phyloP scores from a whole-genome alignment of 2,797 vertebrate species.

The Anguilla anguilla region DNA sequence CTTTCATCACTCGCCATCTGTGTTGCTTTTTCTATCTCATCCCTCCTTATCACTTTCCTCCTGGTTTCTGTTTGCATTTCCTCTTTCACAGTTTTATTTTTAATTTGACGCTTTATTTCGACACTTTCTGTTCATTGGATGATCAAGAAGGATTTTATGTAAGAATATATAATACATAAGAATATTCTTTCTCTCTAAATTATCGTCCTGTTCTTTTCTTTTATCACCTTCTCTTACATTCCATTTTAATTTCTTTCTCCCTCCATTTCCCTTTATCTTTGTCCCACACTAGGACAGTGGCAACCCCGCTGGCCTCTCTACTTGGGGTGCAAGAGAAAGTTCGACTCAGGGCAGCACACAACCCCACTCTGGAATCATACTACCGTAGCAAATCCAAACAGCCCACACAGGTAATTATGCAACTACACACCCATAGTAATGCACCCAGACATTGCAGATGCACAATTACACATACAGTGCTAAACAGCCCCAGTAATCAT shows the following conservation, averaged over 20 bases:
- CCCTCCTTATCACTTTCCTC: background rate
- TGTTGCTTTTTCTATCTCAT: background rate
- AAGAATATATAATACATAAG: background rate
- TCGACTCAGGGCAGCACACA: conserved; percentile 78
- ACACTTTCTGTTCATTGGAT: background rate
- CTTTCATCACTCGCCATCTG: background rate
- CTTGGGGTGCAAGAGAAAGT: conserved; percentile 87
- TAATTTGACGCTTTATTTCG: background rate
- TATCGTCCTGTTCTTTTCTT: background rate
- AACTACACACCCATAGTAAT: background rate
- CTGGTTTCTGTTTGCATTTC: background rate
- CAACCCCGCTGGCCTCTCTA: conserved; percentile 80
- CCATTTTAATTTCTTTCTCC: background rate
- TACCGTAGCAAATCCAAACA: background rate
- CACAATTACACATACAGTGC: background rate
- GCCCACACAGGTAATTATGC: conserved; percentile 4
- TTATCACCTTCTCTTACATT: background rate
- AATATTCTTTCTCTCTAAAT: background rate
- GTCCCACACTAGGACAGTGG: conserved; percentile 74
- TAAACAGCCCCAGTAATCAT: background rate
- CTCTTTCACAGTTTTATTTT: background rate
- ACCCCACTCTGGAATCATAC: background rate
- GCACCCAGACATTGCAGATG: background rate
- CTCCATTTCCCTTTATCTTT: conserved; percentile 16
- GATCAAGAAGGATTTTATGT: background rate